Conservation (phyloP, 1,140 invertebrate genomes). For the Schmidtea mediterranea region DNA sequence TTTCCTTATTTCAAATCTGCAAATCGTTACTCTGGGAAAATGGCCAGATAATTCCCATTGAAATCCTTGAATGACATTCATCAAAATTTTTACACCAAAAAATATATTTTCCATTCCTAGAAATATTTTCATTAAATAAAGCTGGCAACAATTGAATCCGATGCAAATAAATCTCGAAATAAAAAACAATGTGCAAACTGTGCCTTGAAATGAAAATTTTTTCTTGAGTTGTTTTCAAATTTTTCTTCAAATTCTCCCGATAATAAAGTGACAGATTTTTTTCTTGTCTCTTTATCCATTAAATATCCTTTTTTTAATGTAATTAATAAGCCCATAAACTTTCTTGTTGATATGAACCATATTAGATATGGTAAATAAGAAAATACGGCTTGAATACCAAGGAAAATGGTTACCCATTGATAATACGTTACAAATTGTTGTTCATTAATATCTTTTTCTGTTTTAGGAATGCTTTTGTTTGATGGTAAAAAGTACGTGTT, state of each 20-base stretch:
- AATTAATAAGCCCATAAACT: no score
- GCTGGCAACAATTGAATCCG: constrained; percentile 15
- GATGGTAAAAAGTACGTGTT: constrained; percentile 1
- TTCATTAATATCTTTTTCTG: not conserved
- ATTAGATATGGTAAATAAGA: not conserved
- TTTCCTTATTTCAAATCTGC: constrained; percentile 19
- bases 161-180: no score
- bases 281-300: no score
- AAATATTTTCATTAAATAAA: constrained; percentile 31
- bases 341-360: not conserved
- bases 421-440: not conserved
- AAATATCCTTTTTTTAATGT: no score
- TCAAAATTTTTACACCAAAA: constrained; percentile 8
- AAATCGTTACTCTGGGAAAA: constrained; percentile 20
- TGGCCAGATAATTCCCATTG: constrained; percentile 14
- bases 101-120: constrained; percentile 26
- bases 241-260: no score
- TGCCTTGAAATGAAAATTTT: no score
- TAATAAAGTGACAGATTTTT: no score
- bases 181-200: no score
- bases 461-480: not conserved
- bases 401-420: constrained; percentile 1
- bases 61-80: constrained; percentile 8
- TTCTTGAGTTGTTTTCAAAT: no score
- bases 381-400: not conserved